Evolutionary conservation across 2,888 invertebrate species (phyloP).

Genomic region (Polyploca ridens): DNA sequence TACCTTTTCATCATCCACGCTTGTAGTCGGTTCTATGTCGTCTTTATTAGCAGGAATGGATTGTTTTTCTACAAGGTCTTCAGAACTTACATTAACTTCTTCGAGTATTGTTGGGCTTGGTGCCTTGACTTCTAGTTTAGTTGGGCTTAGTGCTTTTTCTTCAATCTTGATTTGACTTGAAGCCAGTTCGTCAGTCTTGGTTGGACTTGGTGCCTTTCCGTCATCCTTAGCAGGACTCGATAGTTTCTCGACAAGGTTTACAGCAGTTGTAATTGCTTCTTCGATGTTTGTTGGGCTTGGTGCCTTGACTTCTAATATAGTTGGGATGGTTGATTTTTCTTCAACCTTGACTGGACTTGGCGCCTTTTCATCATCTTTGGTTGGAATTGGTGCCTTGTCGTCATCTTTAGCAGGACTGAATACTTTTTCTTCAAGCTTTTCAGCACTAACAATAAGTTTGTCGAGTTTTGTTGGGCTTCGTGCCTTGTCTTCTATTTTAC

Average conservation of each 20-base stretch:
- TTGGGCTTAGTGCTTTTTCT: constrained; percentile 10
- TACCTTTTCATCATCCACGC: constrained; percentile 4
- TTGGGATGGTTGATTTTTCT: too few relatives aligned
- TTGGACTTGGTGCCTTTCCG: constrained; percentile 4
- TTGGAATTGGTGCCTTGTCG: too few relatives aligned
- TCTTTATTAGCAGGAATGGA: neutral
- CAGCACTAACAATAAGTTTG: neutral
- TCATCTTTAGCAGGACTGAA: constrained; percentile 16
- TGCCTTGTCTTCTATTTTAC: constrained; percentile 12
- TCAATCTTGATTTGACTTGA: constrained; percentile 1
- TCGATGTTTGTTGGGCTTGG: too few relatives aligned
- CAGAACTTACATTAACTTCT: constrained; percentile 5
- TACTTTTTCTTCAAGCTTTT: constrained; percentile 11
- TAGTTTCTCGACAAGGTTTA: constrained; percentile 13
- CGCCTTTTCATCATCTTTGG: neutral
- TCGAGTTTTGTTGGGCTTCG: neutral
- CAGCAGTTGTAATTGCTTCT: constrained; percentile 10
- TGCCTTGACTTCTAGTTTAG: neutral
- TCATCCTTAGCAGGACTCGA: neutral
- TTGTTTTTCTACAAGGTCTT: neutral
- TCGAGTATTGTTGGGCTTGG: neutral
- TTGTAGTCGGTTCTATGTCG: neutral
- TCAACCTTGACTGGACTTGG: too few relatives aligned
- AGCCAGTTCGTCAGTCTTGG: neutral
- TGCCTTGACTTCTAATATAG: too few relatives aligned